Conservation (phyloP, 2,797 vertebrate genomes). For the Gymnopithys bicolor region DNA sequence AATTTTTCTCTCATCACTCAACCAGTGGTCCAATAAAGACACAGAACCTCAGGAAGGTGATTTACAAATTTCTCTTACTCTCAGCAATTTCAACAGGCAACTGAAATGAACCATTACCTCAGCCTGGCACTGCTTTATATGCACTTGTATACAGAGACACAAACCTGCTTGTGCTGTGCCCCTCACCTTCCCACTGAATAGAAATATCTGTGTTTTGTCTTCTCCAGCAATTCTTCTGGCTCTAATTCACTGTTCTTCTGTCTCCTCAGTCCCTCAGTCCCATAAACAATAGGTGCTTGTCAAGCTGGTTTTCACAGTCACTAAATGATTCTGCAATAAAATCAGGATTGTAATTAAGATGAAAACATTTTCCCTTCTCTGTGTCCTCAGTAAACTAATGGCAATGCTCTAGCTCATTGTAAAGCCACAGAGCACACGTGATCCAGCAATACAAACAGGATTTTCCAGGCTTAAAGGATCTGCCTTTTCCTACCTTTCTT, state of each 20-base stretch:
- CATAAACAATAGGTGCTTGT: neutral
- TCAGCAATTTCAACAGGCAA: neutral
- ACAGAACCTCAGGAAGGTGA: neutral
- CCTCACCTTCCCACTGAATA: neutral
- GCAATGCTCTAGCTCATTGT: neutral
- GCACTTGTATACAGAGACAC: accelerated
- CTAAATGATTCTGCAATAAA: neutral
- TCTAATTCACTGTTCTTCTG: neutral
- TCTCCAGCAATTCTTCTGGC: neutral
- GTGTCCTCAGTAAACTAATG: neutral
- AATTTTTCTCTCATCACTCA: neutral
- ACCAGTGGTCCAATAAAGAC: neutral
- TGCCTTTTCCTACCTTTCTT: neutral
- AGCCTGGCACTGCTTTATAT: neutral
- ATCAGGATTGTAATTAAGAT: neutral
- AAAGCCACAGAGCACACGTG: neutral
- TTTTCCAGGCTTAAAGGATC: neutral
- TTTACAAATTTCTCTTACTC: neutral
- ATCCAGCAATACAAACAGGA: neutral
- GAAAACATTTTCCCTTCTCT: neutral
- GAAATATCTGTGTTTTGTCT: neutral
- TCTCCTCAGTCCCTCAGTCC: neutral
- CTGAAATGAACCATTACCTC: neutral
- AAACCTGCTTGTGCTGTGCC: neutral
- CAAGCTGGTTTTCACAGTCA: neutral